Percentiles rank a stretch among this genome's conserved stretches.
phyloP scores from a whole-genome alignment of 2,888 invertebrate species.

The Stratiomys singularior region DNA sequence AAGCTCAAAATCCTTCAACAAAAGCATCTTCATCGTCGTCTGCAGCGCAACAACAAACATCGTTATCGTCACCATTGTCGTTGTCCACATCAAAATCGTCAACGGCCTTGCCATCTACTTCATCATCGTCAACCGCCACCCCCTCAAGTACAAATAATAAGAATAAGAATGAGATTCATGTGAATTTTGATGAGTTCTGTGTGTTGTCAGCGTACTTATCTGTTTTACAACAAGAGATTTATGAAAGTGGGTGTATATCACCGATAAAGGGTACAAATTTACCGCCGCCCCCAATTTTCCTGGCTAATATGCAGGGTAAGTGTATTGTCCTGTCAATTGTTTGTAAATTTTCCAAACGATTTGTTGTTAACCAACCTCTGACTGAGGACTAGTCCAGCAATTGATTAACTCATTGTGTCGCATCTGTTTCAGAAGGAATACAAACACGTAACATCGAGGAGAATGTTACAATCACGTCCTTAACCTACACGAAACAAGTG shows the following conservation, averaged over 20 bases:
- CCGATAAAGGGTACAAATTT: slow-evolving; percentile 66
- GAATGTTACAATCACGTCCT: slow-evolving; percentile 41
- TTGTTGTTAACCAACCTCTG: slow-evolving; percentile 27
- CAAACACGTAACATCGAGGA: slow-evolving; percentile 56
- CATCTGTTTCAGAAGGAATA: slow-evolving; percentile 49
- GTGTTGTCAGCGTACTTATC: slow-evolving; percentile 65
- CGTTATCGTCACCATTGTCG: background rate
- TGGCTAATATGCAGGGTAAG: slow-evolving; percentile 63
- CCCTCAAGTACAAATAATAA: slow-evolving; percentile 43
- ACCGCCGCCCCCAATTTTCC: slow-evolving; percentile 65
- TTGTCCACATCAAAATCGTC: slow-evolving; percentile 48
- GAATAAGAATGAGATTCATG: slow-evolving; percentile 50
- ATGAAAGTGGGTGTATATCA: slow-evolving; percentile 65
- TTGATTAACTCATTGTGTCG: no score
- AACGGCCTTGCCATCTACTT: slow-evolving; percentile 18
- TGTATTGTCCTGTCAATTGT: background rate
- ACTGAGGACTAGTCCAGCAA: no score
- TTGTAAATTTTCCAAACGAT: no score
- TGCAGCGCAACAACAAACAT: background rate
- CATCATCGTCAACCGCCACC: slow-evolving; percentile 27
- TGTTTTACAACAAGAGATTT: slow-evolving; percentile 65
- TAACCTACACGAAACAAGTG: slow-evolving; percentile 60
- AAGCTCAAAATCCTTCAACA: slow-evolving; percentile 18
- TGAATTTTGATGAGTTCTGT: slow-evolving; percentile 65
- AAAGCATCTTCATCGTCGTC: background rate